Conservation (phyloP, 2,113 vertebrate genomes). For the Athene noctua region DNA sequence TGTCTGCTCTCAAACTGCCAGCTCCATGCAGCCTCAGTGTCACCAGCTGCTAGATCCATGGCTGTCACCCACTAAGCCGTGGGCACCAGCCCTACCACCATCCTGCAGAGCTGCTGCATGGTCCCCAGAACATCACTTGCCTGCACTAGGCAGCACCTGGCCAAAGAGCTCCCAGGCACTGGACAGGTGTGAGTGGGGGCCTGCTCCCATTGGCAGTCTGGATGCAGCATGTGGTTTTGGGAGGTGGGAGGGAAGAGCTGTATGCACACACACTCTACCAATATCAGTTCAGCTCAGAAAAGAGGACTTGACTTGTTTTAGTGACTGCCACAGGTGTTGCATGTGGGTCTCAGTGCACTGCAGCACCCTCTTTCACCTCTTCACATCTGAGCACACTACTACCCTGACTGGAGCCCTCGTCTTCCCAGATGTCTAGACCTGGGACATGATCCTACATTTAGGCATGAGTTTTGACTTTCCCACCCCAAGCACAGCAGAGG, state of each 20-base stretch:
- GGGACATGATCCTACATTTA: neutral
- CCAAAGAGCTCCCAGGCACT: neutral
- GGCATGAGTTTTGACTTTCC: neutral
- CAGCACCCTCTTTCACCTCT: neutral
- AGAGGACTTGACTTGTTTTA: neutral
- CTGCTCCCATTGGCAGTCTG: neutral
- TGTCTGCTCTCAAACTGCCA: fast-evolving
- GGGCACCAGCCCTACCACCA: neutral
- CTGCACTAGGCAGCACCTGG: neutral
- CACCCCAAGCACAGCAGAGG: neutral
- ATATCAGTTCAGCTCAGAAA: neutral
- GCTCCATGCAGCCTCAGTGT: neutral
- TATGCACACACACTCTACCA: fast-evolving
- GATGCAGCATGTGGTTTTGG: neutral
- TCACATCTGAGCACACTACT: fast-evolving
- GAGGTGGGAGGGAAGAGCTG: neutral
- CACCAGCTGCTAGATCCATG: neutral
- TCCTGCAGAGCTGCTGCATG: neutral
- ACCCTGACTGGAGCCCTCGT: neutral
- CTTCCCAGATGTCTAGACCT: neutral
- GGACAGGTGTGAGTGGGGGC: no score
- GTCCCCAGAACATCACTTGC: neutral
- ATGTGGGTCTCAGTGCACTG: neutral
- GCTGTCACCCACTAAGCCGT: neutral
- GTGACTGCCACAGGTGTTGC: neutral